Evolutionary conservation across 2,797 vertebrate genomes (phyloP), one percentile per base, ranked within the genome.

Genomic region (Halcyon smyrnensis): DNA sequence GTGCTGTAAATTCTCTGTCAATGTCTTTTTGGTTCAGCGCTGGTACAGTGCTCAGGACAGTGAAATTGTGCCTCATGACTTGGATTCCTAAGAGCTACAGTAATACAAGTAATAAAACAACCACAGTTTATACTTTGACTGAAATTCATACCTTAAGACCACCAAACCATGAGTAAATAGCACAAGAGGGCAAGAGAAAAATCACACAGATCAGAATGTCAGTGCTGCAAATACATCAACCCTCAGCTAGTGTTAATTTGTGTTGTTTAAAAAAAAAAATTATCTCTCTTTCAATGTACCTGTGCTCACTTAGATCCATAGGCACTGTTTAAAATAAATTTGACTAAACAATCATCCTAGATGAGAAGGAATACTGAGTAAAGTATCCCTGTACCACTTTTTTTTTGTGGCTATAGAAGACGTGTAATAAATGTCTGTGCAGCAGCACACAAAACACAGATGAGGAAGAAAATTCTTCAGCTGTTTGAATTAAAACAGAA

Each of bases 121-220:
- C 9, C 25, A 75, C 25, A 51, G 46, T 83, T 87, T 85, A 87
- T 63, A 59, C 41, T 69, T 70, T 84, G 32, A 82, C 60, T 92
- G 48, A 82, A 88, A 85, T 74, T 77, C 74, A 64, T 93, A 80
- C 90, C 75, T 87, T 36, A 57, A 79, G 64, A 82, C 48, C 77
- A 90, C 9, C 23, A 89, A 93, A 91, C 56, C 71, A 83, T 53
- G 39, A 83, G 85, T 60, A 85, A 89, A 60, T 15, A 78, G 16
- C 28, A 41, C 32, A 19, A 2, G 62, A 85, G 45, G 36, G 34
- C 77, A 36, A 89, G 25, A 85, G 60, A 94, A 89, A 96, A 84
- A 64, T 51, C 71, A 51, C 63, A 27, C 0, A 2, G 53, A 39
- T 64, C 62, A 79, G 60, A 95, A 85, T 8, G 18, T 36, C 68